Conservation (phyloP, 2,797 vertebrate species). For the Heliangelus exortis region DNA sequence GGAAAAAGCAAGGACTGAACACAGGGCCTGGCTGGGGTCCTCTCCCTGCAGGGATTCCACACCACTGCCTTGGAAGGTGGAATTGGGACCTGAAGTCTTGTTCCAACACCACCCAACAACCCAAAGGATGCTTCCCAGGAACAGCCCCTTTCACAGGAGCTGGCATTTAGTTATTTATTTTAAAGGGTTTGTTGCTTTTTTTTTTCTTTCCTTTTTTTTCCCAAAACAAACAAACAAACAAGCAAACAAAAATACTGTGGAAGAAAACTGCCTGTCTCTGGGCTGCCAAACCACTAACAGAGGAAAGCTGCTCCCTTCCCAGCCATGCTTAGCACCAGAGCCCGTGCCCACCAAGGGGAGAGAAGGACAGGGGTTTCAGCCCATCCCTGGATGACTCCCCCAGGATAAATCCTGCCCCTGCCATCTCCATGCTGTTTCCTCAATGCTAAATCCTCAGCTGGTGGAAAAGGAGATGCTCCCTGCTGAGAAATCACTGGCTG, state of each 20-base stretch:
- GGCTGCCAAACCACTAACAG: constrained; percentile 28
- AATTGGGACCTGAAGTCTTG: background rate
- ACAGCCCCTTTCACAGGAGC: background rate
- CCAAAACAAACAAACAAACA: background rate
- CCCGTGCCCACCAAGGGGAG: rapidly evolving
- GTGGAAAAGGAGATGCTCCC: background rate
- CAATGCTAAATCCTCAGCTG: background rate
- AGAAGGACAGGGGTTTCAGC: background rate
- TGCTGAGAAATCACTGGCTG: background rate
- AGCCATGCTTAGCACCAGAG: background rate
- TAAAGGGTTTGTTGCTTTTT: background rate
- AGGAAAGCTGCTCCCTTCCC: constrained; percentile 13
- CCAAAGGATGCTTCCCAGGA: background rate
- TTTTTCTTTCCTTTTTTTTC: background rate
- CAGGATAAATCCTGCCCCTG: background rate
- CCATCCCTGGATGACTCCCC: background rate
- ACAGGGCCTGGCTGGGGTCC: background rate
- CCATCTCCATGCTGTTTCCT: background rate
- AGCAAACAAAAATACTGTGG: background rate
- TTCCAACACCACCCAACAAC: background rate
- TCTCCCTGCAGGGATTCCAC: background rate
- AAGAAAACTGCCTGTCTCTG: background rate
- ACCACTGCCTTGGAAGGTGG: background rate
- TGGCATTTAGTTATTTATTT: rapidly evolving
- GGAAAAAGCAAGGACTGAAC: background rate